Evolutionary conservation across 1,140 invertebrate species (phyloP).

Genomic region (Drosophila subpulchrella): DNA sequence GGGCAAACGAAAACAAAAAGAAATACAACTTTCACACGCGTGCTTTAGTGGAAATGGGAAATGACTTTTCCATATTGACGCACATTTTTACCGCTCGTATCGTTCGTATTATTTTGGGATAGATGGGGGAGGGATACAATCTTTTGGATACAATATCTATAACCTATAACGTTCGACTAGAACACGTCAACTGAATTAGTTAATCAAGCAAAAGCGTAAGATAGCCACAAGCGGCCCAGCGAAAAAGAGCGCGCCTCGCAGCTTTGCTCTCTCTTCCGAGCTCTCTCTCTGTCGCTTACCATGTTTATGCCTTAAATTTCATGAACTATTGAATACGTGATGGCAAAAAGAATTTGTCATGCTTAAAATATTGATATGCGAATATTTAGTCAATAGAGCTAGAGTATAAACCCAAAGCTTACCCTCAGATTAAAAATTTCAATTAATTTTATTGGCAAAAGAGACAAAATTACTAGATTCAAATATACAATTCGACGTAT

Average conservation of each 20-base stretch:
- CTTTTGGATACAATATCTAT: conserved; percentile 71
- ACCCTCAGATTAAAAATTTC: no score
- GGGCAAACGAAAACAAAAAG: neutral
- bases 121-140: neutral
- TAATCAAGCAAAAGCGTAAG: conserved; percentile 75
- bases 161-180: conserved; percentile 78
- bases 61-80: conserved; percentile 25
- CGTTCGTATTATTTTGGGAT: neutral
- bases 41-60: conserved; percentile 9
- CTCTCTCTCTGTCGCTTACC: neutral
- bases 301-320: conserved; percentile 3
- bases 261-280: conserved; percentile 9
- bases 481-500: no score
- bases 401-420: no score
- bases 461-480: no score
- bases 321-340: neutral
- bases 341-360: neutral
- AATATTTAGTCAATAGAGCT: no score
- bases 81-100: conserved; percentile 11
- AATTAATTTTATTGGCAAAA: no score
- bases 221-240: conserved; percentile 69
- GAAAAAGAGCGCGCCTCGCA: conserved; percentile 1
- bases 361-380: neutral
- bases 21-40: conserved; percentile 22
- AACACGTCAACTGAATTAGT: conserved; percentile 84